Conservation (phyloP, 2,797 vertebrate genomes). For the Melanogrammus aeglefinus region DNA sequence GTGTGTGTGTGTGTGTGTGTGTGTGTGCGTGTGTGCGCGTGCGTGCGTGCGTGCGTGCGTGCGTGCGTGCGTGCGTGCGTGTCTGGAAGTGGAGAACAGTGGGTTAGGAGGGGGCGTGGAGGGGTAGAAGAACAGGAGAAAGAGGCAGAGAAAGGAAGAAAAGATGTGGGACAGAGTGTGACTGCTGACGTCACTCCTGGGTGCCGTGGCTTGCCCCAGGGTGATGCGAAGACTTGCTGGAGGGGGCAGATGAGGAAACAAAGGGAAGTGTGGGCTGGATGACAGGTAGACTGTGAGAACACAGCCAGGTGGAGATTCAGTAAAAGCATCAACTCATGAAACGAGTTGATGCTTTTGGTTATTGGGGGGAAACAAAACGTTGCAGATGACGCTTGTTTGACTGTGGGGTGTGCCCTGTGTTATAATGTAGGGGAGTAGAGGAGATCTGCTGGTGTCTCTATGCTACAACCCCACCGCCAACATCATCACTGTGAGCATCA, state of each 20-base stretch:
- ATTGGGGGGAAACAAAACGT: not conserved
- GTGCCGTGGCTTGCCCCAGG: slow-evolving; percentile 57
- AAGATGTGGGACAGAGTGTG: slow-evolving; percentile 57
- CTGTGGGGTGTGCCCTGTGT: slow-evolving; percentile 61
- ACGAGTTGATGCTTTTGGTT: not conserved
- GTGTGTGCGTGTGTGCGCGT: too few relatives aligned
- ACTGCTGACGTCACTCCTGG: slow-evolving; percentile 67
- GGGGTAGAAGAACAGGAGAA: not conserved
- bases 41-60: too few relatives aligned
- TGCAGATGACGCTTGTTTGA: slow-evolving; percentile 9
- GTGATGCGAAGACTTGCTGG: slow-evolving; percentile 53
- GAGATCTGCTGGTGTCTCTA: slow-evolving; percentile 84
- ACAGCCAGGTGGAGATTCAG: slow-evolving; percentile 15
- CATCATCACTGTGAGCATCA: slow-evolving; percentile 88
- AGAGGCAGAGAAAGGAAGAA: slow-evolving; percentile 20
- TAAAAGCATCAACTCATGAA: not conserved
- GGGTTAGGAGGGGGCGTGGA: slow-evolving; percentile 8
- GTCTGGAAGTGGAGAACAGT: not conserved
- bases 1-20: too few relatives aligned
- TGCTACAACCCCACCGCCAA: slow-evolving; percentile 90
- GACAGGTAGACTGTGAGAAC: slow-evolving; percentile 27
- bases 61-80: too few relatives aligned
- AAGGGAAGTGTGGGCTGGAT: slow-evolving; percentile 19
- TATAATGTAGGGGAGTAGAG: slow-evolving; percentile 79
- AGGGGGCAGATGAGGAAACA: slow-evolving; percentile 27